phyloP scores from a whole-genome alignment of 2,888 invertebrate genomes.

The Teleogryllus oceanicus region DNA sequence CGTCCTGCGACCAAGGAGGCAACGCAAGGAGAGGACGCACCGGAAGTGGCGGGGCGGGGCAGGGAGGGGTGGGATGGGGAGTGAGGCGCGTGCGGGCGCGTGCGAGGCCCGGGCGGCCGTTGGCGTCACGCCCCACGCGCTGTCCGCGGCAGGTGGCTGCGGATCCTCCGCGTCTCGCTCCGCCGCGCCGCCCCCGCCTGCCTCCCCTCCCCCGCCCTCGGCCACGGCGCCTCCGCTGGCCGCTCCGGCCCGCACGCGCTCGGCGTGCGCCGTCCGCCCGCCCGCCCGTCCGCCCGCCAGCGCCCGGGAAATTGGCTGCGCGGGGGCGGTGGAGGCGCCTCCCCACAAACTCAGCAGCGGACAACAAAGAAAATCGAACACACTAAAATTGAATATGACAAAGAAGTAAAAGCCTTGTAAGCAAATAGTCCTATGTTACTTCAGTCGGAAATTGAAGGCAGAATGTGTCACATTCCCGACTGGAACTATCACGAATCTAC shows the following conservation, averaged over 20 bases:
- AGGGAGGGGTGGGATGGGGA: background rate
- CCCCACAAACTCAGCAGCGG: no score
- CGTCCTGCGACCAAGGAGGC: background rate
- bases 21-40: background rate
- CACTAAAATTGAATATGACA: no score
- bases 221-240: background rate
- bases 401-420: no score
- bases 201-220: background rate
- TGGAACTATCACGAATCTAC: no score
- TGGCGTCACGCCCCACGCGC: background rate
- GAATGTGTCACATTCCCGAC: no score
- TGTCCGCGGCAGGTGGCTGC: background rate
- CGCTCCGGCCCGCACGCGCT: background rate
- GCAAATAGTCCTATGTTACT: no score
- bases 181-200: background rate
- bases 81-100: background rate
- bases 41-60: background rate
- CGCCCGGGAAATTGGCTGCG: background rate
- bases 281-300: background rate
- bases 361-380: no score
- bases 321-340: no score
- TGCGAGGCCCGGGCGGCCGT: background rate
- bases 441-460: no score
- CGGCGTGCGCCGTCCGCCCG: background rate
- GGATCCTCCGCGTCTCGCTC: constrained; percentile 7